Evolutionary conservation across 2,113 vertebrate species (phyloP).

Genomic region (Phylloscopus trochilus): DNA sequence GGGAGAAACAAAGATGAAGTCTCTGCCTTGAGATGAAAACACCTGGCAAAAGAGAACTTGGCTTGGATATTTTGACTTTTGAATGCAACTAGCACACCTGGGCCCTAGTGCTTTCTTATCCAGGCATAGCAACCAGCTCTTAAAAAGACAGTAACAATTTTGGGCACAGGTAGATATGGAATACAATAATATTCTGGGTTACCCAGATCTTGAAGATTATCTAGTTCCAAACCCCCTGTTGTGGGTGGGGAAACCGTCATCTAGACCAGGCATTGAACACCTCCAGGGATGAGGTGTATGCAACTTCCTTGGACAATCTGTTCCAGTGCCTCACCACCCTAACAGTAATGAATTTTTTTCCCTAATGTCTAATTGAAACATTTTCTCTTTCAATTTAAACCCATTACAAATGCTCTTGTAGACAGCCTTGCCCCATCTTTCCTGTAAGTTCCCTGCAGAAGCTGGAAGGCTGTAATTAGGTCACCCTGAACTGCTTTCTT

Average conservation of each 20-base stretch:
- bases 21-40: neutral
- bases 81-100: fast-evolving
- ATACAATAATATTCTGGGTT: neutral
- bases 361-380: neutral
- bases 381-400: neutral
- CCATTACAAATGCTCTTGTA: neutral
- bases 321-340: neutral
- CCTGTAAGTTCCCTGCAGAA: neutral
- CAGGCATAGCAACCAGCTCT: neutral
- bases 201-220: neutral
- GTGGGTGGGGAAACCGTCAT: fast-evolving
- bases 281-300: neutral
- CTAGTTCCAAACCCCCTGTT: neutral
- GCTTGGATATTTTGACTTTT: neutral
- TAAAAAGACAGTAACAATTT: no score
- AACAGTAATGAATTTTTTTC: neutral
- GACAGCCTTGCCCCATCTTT: neutral
- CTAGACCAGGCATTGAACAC: neutral
- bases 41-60: neutral
- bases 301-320: neutral
- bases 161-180: neutral
- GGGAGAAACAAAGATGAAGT: neutral
- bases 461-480: neutral
- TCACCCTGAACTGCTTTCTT: neutral
- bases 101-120: fast-evolving